Evolutionary conservation across 2,113 vertebrate species (phyloP).

Genomic region (Eulacestoma nigropectus): DNA sequence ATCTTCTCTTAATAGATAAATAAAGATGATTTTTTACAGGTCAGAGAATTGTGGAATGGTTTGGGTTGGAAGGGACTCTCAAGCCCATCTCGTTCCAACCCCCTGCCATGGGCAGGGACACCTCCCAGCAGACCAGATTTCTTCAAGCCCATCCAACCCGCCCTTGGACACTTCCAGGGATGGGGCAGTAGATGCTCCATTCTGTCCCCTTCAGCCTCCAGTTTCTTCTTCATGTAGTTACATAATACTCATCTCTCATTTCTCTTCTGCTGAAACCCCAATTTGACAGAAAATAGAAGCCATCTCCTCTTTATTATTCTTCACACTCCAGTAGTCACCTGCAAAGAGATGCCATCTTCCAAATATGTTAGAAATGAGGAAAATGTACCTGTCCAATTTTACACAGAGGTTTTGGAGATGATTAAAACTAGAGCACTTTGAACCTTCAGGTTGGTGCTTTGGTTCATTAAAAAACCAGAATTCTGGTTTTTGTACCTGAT

Average conservation of each 20-base stretch:
- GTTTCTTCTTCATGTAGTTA: background rate
- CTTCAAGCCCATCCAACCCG: background rate
- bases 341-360: background rate
- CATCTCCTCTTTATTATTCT: background rate
- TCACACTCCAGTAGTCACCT: background rate
- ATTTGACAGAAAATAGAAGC: background rate
- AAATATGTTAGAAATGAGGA: background rate
- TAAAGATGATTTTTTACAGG: background rate
- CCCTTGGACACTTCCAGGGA: background rate
- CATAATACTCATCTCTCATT: background rate
- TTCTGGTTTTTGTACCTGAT: background rate
- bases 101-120: background rate
- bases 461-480: background rate
- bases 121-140: background rate
- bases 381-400: background rate
- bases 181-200: background rate
- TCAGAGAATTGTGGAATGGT: background rate
- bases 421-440: background rate
- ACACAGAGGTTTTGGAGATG: background rate
- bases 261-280: background rate
- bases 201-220: background rate
- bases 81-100: fast-evolving
- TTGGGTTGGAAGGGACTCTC: background rate
- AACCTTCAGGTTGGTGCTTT: background rate
- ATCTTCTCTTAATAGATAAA: background rate